A percentile compares a stretch with the other conserved stretches of the same genome.
Conservation (phyloP, 1,140 invertebrate genomes). For the Nasonia vitripennis region DNA sequence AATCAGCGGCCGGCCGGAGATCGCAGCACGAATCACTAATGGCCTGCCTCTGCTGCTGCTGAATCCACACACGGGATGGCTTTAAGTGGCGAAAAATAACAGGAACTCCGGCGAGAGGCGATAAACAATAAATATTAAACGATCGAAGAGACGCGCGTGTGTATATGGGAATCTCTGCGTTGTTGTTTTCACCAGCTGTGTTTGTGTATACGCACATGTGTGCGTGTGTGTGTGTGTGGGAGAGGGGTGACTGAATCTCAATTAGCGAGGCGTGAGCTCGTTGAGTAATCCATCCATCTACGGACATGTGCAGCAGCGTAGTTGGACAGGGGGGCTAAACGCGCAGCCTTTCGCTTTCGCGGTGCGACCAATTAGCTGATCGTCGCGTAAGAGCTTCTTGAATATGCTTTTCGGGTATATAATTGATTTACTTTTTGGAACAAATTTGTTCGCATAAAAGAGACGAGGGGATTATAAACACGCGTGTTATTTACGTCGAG, state of each 20-base stretch:
- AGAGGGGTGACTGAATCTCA: slow-evolving; percentile 70
- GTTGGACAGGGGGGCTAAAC: no score
- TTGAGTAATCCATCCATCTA: slow-evolving; percentile 66
- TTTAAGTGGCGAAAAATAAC: slow-evolving; percentile 52
- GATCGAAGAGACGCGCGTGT: slow-evolving; percentile 52
- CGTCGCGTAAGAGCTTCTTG: no score
- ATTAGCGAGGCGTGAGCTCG: slow-evolving; percentile 70
- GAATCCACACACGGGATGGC: slow-evolving; percentile 47
- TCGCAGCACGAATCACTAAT: slow-evolving; percentile 50
- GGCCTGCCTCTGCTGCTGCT: slow-evolving; percentile 42
- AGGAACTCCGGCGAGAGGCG: slow-evolving; percentile 54
- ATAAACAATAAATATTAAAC: slow-evolving; percentile 73
- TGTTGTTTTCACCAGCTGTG: slow-evolving; percentile 3
- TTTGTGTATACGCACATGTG: slow-evolving; percentile 26
- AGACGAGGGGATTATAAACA: no score
- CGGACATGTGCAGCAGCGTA: not conserved
- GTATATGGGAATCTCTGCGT: not conserved
- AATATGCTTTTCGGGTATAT: no score
- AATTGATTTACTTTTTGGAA: no score
- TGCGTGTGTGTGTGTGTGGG: slow-evolving; percentile 23
- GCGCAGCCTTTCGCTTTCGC: not conserved
- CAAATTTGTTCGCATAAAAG: no score
- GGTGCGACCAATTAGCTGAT: not conserved
- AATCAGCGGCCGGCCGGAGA: slow-evolving; percentile 64
- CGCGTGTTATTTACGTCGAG: no score